phyloP scores from a whole-genome alignment of 2,888 invertebrate genomes.

The Philonicus albiceps region DNA sequence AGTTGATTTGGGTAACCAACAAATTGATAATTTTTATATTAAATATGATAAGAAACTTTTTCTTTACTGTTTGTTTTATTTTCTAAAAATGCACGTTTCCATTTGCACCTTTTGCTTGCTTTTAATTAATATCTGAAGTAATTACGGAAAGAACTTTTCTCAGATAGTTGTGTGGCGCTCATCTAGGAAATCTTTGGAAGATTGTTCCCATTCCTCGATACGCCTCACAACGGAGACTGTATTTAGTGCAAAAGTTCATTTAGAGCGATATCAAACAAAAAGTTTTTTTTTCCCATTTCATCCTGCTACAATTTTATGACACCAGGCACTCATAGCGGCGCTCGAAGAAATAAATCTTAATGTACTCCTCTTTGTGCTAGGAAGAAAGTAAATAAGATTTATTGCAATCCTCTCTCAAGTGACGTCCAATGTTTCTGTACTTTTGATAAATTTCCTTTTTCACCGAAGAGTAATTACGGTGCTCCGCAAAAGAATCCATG shows the following conservation, averaged over 20 bases:
- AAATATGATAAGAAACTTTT: too few relatives aligned
- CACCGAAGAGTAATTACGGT: slow-evolving; percentile 47
- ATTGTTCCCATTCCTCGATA: not conserved
- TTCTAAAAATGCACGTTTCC: not conserved
- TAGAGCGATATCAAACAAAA: slow-evolving; percentile 36
- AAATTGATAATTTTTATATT: too few relatives aligned
- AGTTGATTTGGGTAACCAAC: too few relatives aligned
- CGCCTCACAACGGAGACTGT: not conserved
- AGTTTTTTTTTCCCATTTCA: slow-evolving; percentile 15
- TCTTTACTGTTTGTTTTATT: not conserved
- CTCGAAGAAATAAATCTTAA: slow-evolving; percentile 47
- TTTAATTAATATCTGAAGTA: not conserved
- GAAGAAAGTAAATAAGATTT: slow-evolving; percentile 48
- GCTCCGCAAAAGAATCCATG: slow-evolving; percentile 15
- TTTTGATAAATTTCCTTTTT: slow-evolving; percentile 47
- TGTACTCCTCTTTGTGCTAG: slow-evolving; percentile 46
- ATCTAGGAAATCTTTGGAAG: not conserved
- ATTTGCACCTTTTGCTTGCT: not conserved
- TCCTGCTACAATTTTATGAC: slow-evolving; percentile 32
- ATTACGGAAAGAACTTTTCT: not conserved
- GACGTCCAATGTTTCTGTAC: slow-evolving; percentile 46
- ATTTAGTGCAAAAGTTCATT: slow-evolving; percentile 22
- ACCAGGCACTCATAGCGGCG: slow-evolving; percentile 29
- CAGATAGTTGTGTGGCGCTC: not conserved
- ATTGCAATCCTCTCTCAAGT: slow-evolving; percentile 48